Percentiles rank a stretch among this genome's conserved stretches.
Evolutionary conservation across 2,888 invertebrate genomes (phyloP).

Genomic region (Didymodactylos carnosus): DNA sequence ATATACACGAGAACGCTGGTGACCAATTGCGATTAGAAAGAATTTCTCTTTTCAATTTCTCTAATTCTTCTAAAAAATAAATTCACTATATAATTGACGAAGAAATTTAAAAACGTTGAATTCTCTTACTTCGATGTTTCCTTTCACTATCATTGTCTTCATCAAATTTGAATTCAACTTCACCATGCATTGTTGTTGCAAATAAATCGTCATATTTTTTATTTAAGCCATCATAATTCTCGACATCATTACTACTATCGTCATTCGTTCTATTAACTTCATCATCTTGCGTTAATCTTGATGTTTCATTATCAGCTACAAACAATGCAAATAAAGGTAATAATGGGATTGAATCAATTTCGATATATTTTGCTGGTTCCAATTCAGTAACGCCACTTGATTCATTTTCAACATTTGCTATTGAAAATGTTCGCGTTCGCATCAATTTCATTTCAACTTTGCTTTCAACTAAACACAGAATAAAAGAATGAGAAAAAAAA

Average conservation of each 20-base stretch:
- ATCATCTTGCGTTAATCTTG: slow-evolving; percentile 6
- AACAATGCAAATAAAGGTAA: slow-evolving; percentile 83
- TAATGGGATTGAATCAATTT: slow-evolving; percentile 90
- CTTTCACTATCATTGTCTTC: slow-evolving; percentile 3
- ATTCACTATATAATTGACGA: no score
- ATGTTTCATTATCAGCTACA: slow-evolving; percentile 54
- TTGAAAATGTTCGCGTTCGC: slow-evolving; percentile 7
- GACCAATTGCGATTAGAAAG: neutral
- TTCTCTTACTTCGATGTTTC: neutral
- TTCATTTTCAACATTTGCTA: neutral
- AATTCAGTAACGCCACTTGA: slow-evolving; percentile 43
- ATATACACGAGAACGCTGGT: neutral
- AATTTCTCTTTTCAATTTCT: neutral
- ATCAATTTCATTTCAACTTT: neutral
- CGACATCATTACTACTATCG: slow-evolving; percentile 15
- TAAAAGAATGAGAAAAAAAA: no score
- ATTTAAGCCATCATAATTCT: neutral
- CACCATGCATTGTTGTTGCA: slow-evolving; percentile 26
- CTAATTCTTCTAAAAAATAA: neutral
- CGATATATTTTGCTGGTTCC: slow-evolving; percentile 70
- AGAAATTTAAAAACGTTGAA: neutral
- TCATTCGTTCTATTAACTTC: slow-evolving; percentile 13
- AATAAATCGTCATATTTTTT: slow-evolving; percentile 26
- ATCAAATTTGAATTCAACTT: neutral
- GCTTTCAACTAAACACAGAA: no score